Conservation (phyloP, 2,888 invertebrate genomes). For the Volucella inanis region DNA sequence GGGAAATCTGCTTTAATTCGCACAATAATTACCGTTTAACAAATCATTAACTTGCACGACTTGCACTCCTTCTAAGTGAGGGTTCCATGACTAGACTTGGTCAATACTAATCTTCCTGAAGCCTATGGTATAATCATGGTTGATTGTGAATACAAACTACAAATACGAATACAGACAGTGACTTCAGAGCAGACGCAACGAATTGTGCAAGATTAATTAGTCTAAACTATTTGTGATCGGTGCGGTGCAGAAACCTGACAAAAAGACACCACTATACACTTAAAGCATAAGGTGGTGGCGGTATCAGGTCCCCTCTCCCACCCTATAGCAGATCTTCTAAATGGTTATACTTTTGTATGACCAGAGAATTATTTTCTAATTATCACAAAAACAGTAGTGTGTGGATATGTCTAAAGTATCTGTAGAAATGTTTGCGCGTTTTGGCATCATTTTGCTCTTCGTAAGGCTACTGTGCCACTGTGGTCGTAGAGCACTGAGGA, state of each 20-base stretch:
- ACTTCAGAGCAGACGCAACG: slow-evolving; percentile 39
- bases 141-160: too few relatives aligned
- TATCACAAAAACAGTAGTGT: slow-evolving; percentile 22
- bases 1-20: slow-evolving; percentile 54
- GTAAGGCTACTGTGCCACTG: slow-evolving; percentile 39
- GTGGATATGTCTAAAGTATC: slow-evolving; percentile 25
- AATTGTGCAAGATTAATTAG: slow-evolving; percentile 70
- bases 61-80: slow-evolving; percentile 28
- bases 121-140: too few relatives aligned
- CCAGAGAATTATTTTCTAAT: slow-evolving; percentile 69
- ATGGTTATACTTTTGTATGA: slow-evolving; percentile 38
- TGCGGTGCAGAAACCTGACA: slow-evolving; percentile 31
- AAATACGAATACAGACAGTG: background rate
- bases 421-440: background rate
- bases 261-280: slow-evolving; percentile 19
- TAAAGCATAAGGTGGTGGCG: background rate
- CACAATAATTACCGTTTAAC: slow-evolving; percentile 74
- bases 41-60: slow-evolving; percentile 65
- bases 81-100: slow-evolving; percentile 33
- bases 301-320: background rate
- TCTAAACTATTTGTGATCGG: slow-evolving; percentile 62
- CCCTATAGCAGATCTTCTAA: slow-evolving; percentile 37
- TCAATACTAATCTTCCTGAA: slow-evolving; percentile 7
- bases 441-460: slow-evolving; percentile 28
- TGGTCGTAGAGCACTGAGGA: background rate